Percentiles rank a stretch among this genome's conserved stretches.
Evolutionary conservation across 2,113 vertebrate genomes (phyloP).

Genomic region (Esox niger): DNA sequence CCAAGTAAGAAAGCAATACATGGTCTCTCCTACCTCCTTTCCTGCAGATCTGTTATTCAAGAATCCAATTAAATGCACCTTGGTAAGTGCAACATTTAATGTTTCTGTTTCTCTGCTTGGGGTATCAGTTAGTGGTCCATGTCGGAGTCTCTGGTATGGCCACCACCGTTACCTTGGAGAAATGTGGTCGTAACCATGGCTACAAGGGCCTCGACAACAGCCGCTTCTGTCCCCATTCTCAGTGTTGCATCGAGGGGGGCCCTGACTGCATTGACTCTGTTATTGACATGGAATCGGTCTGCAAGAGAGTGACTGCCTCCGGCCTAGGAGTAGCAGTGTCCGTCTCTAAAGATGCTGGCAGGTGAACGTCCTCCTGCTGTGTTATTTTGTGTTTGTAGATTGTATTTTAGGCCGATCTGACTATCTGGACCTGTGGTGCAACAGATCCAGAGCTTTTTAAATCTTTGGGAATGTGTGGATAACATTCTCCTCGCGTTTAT

Average conservation of each 20-base stretch:
- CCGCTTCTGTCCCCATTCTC: constrained; percentile 84
- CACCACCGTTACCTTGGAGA: constrained; percentile 88
- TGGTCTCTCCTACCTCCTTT: neutral
- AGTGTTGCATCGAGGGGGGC: constrained; percentile 89
- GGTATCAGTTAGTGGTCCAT: constrained; percentile 85
- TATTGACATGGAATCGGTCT: constrained; percentile 91
- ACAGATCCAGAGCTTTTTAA: too few relatives aligned
- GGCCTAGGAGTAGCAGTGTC: constrained; percentile 84
- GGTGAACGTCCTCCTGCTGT: constrained; percentile 68
- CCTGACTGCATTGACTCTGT: constrained; percentile 88
- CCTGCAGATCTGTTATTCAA: neutral
- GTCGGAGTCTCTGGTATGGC: constrained; percentile 96
- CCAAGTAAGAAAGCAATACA: constrained; percentile 66
- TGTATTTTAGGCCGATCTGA: too few relatives aligned
- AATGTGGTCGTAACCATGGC: constrained; percentile 90
- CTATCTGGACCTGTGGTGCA: too few relatives aligned
- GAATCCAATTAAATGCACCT: neutral
- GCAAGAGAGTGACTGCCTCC: constrained; percentile 74
- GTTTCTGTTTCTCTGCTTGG: constrained; percentile 13
- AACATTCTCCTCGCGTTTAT: too few relatives aligned
- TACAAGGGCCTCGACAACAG: constrained; percentile 92
- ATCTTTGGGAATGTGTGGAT: too few relatives aligned
- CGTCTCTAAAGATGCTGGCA: constrained; percentile 92
- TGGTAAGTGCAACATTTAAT: neutral
- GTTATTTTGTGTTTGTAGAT: too few relatives aligned